phyloP scores from a whole-genome alignment of 2,888 invertebrate species.

The Xestia ashworthii region DNA sequence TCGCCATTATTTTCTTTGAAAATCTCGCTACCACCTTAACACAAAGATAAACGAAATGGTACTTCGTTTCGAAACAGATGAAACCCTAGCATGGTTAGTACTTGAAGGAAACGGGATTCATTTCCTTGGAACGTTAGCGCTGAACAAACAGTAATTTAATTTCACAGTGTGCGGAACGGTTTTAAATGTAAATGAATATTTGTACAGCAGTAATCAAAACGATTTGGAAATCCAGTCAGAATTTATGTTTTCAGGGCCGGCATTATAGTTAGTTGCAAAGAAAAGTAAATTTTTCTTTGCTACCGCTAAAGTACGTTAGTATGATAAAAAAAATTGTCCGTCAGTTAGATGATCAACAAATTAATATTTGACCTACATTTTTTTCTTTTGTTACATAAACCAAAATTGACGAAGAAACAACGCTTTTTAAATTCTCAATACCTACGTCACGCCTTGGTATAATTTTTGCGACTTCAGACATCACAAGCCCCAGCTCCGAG shows the following conservation, averaged over 20 bases:
- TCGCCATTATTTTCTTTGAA: not conserved
- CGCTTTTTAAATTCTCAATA: too few species aligned
- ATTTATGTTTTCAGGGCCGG: slow-evolving; percentile 5
- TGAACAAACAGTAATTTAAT: slow-evolving; percentile 54
- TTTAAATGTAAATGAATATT: slow-evolving; percentile 58
- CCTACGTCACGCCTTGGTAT: too few species aligned
- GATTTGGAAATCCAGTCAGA: slow-evolving; percentile 38
- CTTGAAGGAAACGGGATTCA: slow-evolving; percentile 22
- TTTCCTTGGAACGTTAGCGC: slow-evolving; percentile 48
- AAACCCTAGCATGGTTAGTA: slow-evolving; percentile 30
- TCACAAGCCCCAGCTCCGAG: too few species aligned
- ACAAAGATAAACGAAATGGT: not conserved
- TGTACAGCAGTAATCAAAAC: slow-evolving; percentile 49
- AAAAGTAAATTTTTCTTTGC: not conserved
- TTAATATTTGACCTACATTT: too few species aligned
- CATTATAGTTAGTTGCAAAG: not conserved
- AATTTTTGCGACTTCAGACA: too few species aligned
- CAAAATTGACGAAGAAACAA: too few species aligned
- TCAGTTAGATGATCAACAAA: too few species aligned
- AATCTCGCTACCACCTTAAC: not conserved
- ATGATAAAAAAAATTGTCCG: too few species aligned
- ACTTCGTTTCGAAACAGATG: slow-evolving; percentile 19
- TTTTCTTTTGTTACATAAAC: too few species aligned
- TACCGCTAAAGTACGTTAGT: too few species aligned
- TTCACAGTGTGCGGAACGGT: slow-evolving; percentile 25